phyloP scores from a whole-genome alignment of 1,140 invertebrate species.

The Anthonomus grandis region DNA sequence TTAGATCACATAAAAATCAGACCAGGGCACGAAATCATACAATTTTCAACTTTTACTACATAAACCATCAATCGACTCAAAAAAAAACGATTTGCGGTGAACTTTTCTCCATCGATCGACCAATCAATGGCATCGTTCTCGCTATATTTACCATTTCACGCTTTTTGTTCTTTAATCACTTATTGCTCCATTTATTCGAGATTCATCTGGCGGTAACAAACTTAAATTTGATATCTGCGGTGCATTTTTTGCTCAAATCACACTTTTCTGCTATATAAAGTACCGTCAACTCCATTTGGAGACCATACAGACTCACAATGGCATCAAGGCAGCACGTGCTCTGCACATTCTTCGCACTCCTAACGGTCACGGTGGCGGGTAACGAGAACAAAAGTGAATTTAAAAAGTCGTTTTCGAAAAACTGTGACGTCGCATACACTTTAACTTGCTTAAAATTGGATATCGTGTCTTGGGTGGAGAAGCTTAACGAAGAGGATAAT shows the following conservation, averaged over 20 bases:
- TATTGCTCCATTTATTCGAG: constrained; percentile 32
- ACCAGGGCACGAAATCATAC: too few relatives aligned
- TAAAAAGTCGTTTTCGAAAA: constrained; percentile 51
- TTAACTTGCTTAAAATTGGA: constrained; percentile 76
- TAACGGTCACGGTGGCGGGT: constrained; percentile 7
- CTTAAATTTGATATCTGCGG: too few relatives aligned
- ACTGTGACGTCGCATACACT: constrained; percentile 68
- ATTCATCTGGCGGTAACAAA: constrained; percentile 29
- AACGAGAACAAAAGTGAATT: constrained; percentile 30
- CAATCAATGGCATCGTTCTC: constrained; percentile 12
- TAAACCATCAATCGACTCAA: too few relatives aligned
- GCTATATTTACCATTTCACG: constrained; percentile 19
- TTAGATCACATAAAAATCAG: too few relatives aligned
- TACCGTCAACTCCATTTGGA: constrained; percentile 12
- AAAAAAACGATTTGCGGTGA: constrained; percentile 10
- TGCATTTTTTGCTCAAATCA: constrained; percentile 28
- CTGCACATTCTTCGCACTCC: neutral
- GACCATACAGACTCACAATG: constrained; percentile 1
- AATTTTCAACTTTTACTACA: constrained; percentile 19
- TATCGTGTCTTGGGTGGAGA: constrained; percentile 70
- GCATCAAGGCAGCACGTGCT: neutral
- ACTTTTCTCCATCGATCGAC: too few relatives aligned
- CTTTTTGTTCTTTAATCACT: constrained; percentile 21
- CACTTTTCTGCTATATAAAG: constrained; percentile 13
- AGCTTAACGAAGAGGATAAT: constrained; percentile 61